Evolutionary conservation across 2,888 invertebrate species (phyloP), one percentile per base, ranked within the genome.

Genomic region (Drosophila seclusa): DNA sequence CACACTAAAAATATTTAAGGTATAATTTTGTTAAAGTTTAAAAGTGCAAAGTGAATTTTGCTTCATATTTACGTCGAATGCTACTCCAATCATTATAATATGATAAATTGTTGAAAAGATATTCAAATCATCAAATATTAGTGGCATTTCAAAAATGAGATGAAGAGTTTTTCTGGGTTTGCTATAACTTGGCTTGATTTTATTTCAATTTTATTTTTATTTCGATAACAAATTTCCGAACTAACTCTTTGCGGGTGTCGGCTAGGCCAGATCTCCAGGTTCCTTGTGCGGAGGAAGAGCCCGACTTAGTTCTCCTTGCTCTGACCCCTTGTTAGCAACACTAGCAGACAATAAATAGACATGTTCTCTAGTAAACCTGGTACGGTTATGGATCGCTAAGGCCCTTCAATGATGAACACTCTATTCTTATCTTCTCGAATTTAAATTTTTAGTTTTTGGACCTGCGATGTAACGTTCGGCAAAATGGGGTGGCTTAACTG

Each of bases 281-380:
- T 42, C 6, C 6, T 42, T 6, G 11, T 2, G 42, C n/a, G 21
- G 6, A 11, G 6, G 2, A 42, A 42, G 5, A 2, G 1, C 2
- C 13, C 0, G 13, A 13, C 13, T 21, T 3, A 21, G 13, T 1
- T 0, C 6, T 6, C 11, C 21, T 13, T 13, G 0, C 13, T 1
- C 21, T n/a, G 21, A 42, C 1, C 42, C 6, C 21, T 3, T 42
- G 0, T 42, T 7, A 3, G 13, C 6, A 42, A 1, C 13, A 42
- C 21, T 11, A 11, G 1, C 1, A 42, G 11, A 21, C 11, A 16
- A 16, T 21, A 13, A n/a, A 42, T 42, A 21, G 2, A 21, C 6
- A 42, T n/a, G 11, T 5, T n/a, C n/a, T 40, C 4, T n/a, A n/a
- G 10, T 2, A 38, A 4, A 38, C 18, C 18, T 18, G 38, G 38